Evolutionary conservation across 2,888 invertebrate genomes (phyloP).

Genomic region (Heterodera filipjevi): DNA sequence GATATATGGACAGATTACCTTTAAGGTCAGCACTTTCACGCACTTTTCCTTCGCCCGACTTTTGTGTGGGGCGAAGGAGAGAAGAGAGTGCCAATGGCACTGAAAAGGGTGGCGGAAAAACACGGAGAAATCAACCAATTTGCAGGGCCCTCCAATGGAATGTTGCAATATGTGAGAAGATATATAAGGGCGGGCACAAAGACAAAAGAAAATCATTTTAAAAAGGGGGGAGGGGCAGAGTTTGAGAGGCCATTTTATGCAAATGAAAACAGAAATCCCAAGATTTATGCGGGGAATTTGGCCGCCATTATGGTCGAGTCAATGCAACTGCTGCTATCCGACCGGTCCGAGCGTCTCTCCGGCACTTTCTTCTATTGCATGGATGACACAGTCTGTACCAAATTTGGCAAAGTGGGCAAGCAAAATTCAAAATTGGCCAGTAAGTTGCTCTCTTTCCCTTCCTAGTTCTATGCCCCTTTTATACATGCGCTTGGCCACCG

Average conservation of each 20-base stretch:
- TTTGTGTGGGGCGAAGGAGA: constrained; percentile 56
- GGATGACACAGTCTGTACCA: constrained; percentile 51
- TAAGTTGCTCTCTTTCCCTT: neutral
- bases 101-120: constrained; percentile 43
- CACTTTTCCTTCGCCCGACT: constrained; percentile 54
- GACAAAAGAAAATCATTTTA: too few species aligned
- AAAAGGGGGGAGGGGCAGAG: neutral
- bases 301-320: constrained; percentile 49
- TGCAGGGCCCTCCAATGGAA: constrained; percentile 51
- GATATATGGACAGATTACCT: neutral
- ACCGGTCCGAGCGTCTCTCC: constrained; percentile 40
- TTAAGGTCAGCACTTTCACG: constrained; percentile 44
- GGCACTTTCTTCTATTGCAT: constrained; percentile 58
- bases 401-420: constrained; percentile 48
- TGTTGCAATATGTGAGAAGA: constrained; percentile 58
- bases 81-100: constrained; percentile 36
- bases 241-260: neutral
- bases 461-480: constrained; percentile 35
- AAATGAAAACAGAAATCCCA: neutral
- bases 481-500: constrained; percentile 29
- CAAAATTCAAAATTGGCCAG: neutral
- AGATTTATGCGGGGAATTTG: constrained; percentile 59
- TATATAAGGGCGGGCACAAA: neutral
- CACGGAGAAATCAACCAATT: constrained; percentile 47
- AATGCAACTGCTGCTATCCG: constrained; percentile 44